Percentiles rank a stretch among this genome's conserved stretches.
phyloP scores from a whole-genome alignment of 2,888 invertebrate genomes.

The Biston betularia region DNA sequence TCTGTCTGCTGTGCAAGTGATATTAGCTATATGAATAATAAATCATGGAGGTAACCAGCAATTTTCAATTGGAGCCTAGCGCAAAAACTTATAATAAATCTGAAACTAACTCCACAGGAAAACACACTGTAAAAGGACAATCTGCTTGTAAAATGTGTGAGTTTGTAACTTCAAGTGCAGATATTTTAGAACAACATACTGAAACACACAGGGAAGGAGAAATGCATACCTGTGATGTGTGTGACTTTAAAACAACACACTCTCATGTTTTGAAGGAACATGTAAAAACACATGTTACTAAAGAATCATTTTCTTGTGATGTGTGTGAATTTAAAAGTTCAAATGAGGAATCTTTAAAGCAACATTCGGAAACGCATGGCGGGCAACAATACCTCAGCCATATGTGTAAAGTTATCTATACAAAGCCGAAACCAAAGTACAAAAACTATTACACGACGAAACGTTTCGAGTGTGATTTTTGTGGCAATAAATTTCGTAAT shows the following conservation, averaged over 20 bases:
- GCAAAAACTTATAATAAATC: background rate
- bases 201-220: background rate
- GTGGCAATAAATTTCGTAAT: slow-evolving; percentile 7
- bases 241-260: background rate
- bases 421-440: slow-evolving; percentile 7
- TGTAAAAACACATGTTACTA: background rate
- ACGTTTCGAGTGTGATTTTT: background rate
- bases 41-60: background rate
- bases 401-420: slow-evolving; percentile 12
- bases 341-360: background rate
- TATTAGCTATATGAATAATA: background rate
- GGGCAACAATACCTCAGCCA: background rate
- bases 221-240: slow-evolving; percentile 1
- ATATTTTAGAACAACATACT: background rate
- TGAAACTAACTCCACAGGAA: background rate
- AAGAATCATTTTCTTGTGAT: background rate
- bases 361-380: background rate
- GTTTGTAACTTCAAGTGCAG: background rate
- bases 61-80: background rate
- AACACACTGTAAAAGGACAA: background rate
- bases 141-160: background rate
- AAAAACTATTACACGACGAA: slow-evolving; percentile 9
- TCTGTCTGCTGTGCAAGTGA: no score
- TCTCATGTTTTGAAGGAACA: background rate
- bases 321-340: background rate